Conservation (phyloP, 1,140 invertebrate species). For the Episyrphus balteatus region DNA sequence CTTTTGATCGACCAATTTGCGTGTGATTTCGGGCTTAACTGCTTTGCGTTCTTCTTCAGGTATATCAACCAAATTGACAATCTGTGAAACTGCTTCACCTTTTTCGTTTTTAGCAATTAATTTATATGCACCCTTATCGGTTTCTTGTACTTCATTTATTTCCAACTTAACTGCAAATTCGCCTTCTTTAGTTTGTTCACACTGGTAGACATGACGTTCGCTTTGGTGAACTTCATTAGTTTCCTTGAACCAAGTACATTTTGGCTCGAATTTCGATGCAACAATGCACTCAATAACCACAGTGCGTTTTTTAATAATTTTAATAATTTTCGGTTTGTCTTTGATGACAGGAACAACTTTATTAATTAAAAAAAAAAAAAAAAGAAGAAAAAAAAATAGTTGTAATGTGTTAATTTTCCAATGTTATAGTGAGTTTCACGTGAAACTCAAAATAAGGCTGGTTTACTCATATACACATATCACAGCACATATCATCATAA, state of each 20-base stretch:
- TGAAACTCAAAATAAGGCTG: neutral
- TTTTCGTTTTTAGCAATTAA: constrained; percentile 86
- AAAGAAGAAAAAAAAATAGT: neutral
- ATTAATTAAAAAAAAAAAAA: constrained; percentile 23
- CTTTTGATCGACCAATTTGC: constrained; percentile 56
- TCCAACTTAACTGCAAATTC: constrained; percentile 81
- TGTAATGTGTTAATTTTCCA: too few relatives aligned
- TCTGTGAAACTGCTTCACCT: constrained; percentile 82
- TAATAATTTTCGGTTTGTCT: constrained; percentile 80
- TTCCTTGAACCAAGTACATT: constrained; percentile 85
- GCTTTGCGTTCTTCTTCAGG: constrained; percentile 42
- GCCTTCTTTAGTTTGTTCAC: constrained; percentile 31
- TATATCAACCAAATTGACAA: constrained; percentile 74
- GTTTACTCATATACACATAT: neutral
- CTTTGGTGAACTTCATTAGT: constrained; percentile 63
- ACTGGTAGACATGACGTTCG: constrained; percentile 23
- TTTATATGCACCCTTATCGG: constrained; percentile 82
- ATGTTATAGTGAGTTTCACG: neutral
- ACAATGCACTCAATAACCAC: constrained; percentile 85
- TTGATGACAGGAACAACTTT: constrained; percentile 86
- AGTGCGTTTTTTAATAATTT: constrained; percentile 78
- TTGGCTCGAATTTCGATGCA: constrained; percentile 74
- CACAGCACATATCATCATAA: neutral
- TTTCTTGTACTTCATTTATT: constrained; percentile 63
- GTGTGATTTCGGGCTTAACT: constrained; percentile 54